A percentile compares a stretch with the other conserved stretches of the same genome.
Evolutionary conservation across 2,888 invertebrate genomes (phyloP).

Genomic region (Cartodere bifasciata): DNA sequence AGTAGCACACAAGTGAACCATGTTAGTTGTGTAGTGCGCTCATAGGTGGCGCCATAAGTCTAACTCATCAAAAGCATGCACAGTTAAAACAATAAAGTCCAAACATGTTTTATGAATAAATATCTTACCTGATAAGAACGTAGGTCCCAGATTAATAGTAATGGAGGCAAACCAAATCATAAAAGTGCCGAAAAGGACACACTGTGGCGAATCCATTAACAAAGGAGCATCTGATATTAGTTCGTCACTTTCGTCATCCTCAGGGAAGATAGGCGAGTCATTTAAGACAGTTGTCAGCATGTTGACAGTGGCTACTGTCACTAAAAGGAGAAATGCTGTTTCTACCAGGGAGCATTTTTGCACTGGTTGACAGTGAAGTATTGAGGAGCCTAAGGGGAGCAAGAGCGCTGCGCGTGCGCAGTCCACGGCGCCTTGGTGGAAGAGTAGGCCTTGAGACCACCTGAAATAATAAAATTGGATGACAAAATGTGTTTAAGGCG

Average conservation of each 20-base stretch:
- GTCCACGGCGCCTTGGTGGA: conserved; percentile 76
- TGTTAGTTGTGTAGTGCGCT: not conserved
- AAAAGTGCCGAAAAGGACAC: conserved; percentile 80
- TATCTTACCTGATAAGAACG: conserved; percentile 64
- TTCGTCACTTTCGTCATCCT: conserved; percentile 59
- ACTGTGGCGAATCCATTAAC: conserved; percentile 77
- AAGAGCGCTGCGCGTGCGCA: conserved; percentile 70
- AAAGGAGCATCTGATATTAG: conserved; percentile 42
- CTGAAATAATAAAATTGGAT: too few species aligned
- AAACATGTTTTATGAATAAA: too few species aligned
- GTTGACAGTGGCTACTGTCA: conserved; percentile 83
- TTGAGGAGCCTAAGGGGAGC: conserved; percentile 65
- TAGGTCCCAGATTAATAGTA: conserved; percentile 81
- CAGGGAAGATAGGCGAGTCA: conserved; percentile 77
- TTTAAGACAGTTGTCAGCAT: conserved; percentile 78
- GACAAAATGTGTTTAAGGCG: too few species aligned
- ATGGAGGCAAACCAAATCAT: conserved; percentile 92
- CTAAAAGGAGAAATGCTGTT: conserved; percentile 75
- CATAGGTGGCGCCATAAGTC: too few species aligned
- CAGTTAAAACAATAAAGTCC: too few species aligned
- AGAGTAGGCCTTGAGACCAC: conserved; percentile 76
- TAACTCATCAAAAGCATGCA: too few species aligned
- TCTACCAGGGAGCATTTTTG: conserved; percentile 79
- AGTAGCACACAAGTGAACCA: too few species aligned
- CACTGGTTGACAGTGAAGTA: conserved; percentile 70